Evolutionary conservation across 2,888 invertebrate genomes (phyloP).

Genomic region (Drosophila atroscutellata): DNA sequence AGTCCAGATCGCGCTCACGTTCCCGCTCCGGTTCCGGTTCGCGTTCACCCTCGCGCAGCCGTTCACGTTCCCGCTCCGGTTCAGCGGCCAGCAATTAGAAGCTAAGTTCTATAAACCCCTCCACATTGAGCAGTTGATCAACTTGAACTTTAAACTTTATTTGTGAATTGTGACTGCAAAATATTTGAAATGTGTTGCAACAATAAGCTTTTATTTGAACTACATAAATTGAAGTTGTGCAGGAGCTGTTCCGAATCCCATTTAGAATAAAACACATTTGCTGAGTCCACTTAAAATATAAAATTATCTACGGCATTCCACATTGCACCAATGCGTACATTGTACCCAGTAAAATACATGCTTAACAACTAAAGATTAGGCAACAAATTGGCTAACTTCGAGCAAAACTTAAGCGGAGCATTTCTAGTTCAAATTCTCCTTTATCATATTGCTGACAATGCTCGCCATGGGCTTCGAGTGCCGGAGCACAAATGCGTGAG

Average conservation of each 20-base stretch:
- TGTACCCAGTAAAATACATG: background rate
- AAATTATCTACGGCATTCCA: background rate
- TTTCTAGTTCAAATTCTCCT: constrained; percentile 56
- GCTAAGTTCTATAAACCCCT: background rate
- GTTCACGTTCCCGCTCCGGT: constrained; percentile 56
- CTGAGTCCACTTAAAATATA: constrained; percentile 9
- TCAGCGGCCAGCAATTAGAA: constrained; percentile 65
- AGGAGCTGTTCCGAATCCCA: background rate
- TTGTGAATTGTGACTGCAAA: constrained; percentile 11
- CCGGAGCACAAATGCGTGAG: constrained; percentile 93
- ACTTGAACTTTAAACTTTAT: constrained; percentile 4
- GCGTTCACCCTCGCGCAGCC: constrained; percentile 58
- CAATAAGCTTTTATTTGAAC: background rate
- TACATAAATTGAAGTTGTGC: background rate
- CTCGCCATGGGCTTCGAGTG: constrained; percentile 87
- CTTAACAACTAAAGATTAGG: constrained; percentile 43
- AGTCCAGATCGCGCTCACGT: constrained; percentile 50
- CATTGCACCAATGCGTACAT: background rate
- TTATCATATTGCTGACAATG: constrained; percentile 83
- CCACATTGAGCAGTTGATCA: constrained; percentile 7
- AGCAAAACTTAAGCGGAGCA: background rate
- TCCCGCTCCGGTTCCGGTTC: constrained; percentile 74
- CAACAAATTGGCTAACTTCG: constrained; percentile 43
- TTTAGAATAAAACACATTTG: constrained; percentile 4
- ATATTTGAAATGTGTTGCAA: constrained; percentile 33